Evolutionary conservation across 2,888 invertebrate genomes (phyloP).

Genomic region (Pasiphila rectangulata): DNA sequence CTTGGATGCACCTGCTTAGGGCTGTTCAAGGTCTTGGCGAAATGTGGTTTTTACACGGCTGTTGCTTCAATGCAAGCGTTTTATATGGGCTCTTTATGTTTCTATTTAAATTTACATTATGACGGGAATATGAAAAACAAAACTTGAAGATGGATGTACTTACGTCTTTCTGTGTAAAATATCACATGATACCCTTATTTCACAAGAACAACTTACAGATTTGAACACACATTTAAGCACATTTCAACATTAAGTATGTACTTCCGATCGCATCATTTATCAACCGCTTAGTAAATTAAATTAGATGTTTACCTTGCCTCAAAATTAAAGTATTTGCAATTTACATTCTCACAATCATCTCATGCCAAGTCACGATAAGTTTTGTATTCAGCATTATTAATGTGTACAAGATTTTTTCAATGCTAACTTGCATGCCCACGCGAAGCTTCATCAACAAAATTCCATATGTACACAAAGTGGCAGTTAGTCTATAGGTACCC

Average conservation of each 20-base stretch:
- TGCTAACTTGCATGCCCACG: conserved; percentile 32
- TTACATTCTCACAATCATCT: conserved; percentile 2
- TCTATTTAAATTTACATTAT: no score
- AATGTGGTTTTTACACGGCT: conserved; percentile 43
- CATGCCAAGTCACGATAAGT: not conserved
- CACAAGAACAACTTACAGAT: no score
- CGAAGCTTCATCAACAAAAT: conserved; percentile 39
- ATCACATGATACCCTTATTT: no score
- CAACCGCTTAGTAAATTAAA: not conserved
- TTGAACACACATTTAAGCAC: no score
- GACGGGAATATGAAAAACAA: no score
- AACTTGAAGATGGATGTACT: no score
- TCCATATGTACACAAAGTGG: conserved; percentile 39
- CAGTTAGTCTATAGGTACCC: conserved; percentile 55
- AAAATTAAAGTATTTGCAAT: not conserved
- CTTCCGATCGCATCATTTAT: not conserved
- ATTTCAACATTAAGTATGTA: no score
- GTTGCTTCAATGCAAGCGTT: conserved; percentile 13
- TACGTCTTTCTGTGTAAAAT: no score
- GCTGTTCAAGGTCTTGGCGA: conserved; percentile 65
- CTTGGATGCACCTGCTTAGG: conserved; percentile 65
- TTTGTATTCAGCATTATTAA: conserved; percentile 15
- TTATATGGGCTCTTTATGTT: not conserved
- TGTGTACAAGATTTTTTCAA: conserved; percentile 31
- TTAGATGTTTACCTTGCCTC: not conserved